Percentiles rank a stretch among this genome's conserved stretches.
Conservation (phyloP, 2,888 invertebrate genomes). For the Endomychus coccineus region DNA sequence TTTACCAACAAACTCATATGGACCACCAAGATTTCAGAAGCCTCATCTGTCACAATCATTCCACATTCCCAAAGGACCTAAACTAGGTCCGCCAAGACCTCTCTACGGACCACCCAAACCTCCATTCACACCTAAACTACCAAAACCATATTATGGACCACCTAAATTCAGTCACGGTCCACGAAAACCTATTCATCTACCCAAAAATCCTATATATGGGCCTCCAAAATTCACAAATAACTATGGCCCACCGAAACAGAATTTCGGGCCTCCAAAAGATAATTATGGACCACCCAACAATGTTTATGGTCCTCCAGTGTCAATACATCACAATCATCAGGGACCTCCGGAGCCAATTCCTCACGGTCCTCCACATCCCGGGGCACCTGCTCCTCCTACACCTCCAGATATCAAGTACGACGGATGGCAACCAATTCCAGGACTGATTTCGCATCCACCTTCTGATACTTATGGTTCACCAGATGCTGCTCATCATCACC, state of each 20-base stretch:
- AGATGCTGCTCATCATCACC: slow-evolving; percentile 22
- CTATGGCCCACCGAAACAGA: slow-evolving; percentile 40
- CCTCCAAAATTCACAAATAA: slow-evolving; percentile 39
- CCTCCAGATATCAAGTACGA: slow-evolving; percentile 71
- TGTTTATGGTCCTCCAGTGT: slow-evolving; percentile 46
- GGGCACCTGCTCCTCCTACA: slow-evolving; percentile 66
- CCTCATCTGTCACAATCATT: slow-evolving; percentile 30
- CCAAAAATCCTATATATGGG: slow-evolving; percentile 36
- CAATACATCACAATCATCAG: slow-evolving; percentile 42
- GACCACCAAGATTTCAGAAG: slow-evolving; percentile 20
- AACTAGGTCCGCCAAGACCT: slow-evolving; percentile 36
- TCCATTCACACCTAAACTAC: slow-evolving; percentile 21
- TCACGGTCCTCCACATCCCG: slow-evolving; percentile 58
- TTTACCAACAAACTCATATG: slow-evolving; percentile 21
- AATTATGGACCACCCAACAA: slow-evolving; percentile 24
- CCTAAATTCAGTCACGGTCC: slow-evolving; percentile 35
- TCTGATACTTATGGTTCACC: slow-evolving; percentile 35
- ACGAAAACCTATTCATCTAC: slow-evolving; percentile 33
- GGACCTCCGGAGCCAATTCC: slow-evolving; percentile 54
- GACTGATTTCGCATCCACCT: slow-evolving; percentile 46
- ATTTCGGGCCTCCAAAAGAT: slow-evolving; percentile 27
- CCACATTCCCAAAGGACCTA: slow-evolving; percentile 35
- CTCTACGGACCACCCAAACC: slow-evolving; percentile 49
- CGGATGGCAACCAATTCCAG: slow-evolving; percentile 81
- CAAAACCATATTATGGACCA: slow-evolving; percentile 44